A percentile compares a stretch with the other conserved stretches of the same genome.
phyloP scores from a whole-genome alignment of 2,797 vertebrate genomes.

The Menidia menidia region DNA sequence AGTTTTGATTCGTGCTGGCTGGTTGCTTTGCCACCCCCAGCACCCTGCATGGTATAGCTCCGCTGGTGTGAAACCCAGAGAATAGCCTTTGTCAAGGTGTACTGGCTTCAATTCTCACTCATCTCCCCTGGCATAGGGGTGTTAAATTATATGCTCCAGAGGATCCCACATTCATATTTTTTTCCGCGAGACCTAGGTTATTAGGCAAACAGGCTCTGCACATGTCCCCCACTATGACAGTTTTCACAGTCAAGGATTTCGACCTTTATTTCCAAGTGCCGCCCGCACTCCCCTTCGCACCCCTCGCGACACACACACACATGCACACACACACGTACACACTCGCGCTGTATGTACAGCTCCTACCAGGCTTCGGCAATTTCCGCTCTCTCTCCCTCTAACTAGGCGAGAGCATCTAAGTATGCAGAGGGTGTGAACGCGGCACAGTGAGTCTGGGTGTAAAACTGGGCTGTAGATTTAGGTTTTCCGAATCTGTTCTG shows the following conservation, averaged over 20 bases:
- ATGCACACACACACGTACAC: conserved; percentile 31
- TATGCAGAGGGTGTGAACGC: conserved; percentile 78
- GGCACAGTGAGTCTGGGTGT: conserved; percentile 76
- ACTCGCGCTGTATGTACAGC: conserved; percentile 36
- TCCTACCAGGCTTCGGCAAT: conserved; percentile 61
- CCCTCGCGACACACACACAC: conserved; percentile 57
- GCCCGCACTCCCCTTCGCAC: conserved; percentile 70
- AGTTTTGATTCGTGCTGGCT: conserved; percentile 54
- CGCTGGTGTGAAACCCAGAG: conserved; percentile 81
- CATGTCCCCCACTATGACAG: conserved; percentile 81
- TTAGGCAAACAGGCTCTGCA: conserved; percentile 84
- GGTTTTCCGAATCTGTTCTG: conserved; percentile 60
- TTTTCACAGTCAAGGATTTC: conserved; percentile 85
- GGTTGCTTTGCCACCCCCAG: conserved; percentile 54
- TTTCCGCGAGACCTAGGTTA: conserved; percentile 76
- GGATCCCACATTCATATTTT: conserved; percentile 79
- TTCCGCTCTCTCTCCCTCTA: conserved; percentile 67
- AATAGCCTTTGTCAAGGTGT: conserved; percentile 83
- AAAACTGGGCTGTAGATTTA: conserved; percentile 67
- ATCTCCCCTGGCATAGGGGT: conserved; percentile 83
- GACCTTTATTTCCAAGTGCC: conserved; percentile 81
- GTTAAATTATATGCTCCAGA: conserved; percentile 85
- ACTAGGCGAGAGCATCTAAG: conserved; percentile 74
- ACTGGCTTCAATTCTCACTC: conserved; percentile 88
- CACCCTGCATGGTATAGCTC: conserved; percentile 62